Evolutionary conservation across 2,888 invertebrate species (phyloP), one percentile per base, ranked within the genome.

Genomic region (Congeria kusceri): DNA sequence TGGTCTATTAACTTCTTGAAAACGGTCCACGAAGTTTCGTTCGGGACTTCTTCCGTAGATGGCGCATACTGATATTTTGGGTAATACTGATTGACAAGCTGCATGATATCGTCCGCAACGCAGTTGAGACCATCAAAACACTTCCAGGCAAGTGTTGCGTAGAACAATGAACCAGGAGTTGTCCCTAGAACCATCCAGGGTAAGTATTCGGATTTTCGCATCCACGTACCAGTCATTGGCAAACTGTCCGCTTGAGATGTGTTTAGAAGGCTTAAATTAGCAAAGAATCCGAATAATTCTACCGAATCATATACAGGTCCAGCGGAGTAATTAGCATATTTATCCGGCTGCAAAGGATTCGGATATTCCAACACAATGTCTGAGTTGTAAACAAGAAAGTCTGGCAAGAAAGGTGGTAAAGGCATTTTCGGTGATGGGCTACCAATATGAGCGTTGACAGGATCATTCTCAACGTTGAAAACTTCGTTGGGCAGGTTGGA

Each of bases 171-270:
- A 0, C 87, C 86, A 3, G 77, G 79, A 3, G 71, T 71, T 23
- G 64, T 66, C 9, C 77, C 74, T 80, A 86, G 83, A 58, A 84
- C 85, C 81, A 86, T 78, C 86, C 87, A 87, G 3, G 87, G 87
- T 20, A 86, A 61, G 53, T 81, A 87, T 39, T 87, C 78, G 2
- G 75, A 72, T n/a, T 80, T 74, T 20, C 85, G 71, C 4, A 75
- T 68, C 87, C 87, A 86, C 0, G 87, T 83, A 13, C 74, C 77
- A 11, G 70, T 75, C 61, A 61, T 53, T 20, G 77, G 66, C 15
- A 85, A 71, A 32, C 76, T 74, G 11, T 61, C 25, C 3, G 64
- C 46, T 29, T 61, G 18, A 3, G 77, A 64, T 11, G 39, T 39
- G 3, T 46, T 56, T 46, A 86, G 67, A 0, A 53, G 32, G 11